Base-by-base conservation (phyloP, 1,140 invertebrate genomes). In the Aphelenchoides fujianensis region DNA sequence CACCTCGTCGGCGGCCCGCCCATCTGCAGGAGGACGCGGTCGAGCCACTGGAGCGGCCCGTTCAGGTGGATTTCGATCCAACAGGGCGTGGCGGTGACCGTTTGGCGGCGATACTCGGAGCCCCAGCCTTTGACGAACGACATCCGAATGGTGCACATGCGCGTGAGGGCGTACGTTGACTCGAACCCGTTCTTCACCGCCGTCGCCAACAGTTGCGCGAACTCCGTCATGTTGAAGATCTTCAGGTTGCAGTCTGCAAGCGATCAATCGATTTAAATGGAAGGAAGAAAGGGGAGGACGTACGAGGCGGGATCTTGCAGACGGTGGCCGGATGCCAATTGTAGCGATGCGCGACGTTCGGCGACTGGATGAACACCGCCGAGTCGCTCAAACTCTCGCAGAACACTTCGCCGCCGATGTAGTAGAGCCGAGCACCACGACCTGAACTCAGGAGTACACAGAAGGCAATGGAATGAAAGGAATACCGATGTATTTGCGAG, bases 181-280 rank as follows among this genome's bases (percentile, higher is more conserved):
- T 98, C 95, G 87, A 97, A 98, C 36, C 96, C 95, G 87, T 97
- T 92, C 53, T 91, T 93, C 3, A 98, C 95, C 0, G 93, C 96
- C 86, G 96, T 91, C 1, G 92, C 92, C 16, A 99, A 87, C 36
- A 98, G 86, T 19, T 92, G 91, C 5, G 95, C 95, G 87, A 99
- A 99, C 87, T 98, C 95, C 84, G 96, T 93, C 87, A 98, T 98
- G 86, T 97, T 97, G 88, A 99, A 99, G 74, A 99, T 97, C 88
- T 98, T 98, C 80, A 99, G 87, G 86, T 98, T 98, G 86, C 96
- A 98, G 64, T 94, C 94, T 94, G 85, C 3, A 87, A 86, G n/a
- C n/a, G n/a, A n/a, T n/a, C n/a, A n/a, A n/a, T n/a, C n/a, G n/a
- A n/a, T n/a, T n/a, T n/a, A n/a, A n/a, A n/a, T n/a, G n/a, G n/a